These are phyloP conservation scores for Creontiades dilutus DNA, from an alignment of 2,888 invertebrate genomes.

Conservation along the genomic window DNA sequence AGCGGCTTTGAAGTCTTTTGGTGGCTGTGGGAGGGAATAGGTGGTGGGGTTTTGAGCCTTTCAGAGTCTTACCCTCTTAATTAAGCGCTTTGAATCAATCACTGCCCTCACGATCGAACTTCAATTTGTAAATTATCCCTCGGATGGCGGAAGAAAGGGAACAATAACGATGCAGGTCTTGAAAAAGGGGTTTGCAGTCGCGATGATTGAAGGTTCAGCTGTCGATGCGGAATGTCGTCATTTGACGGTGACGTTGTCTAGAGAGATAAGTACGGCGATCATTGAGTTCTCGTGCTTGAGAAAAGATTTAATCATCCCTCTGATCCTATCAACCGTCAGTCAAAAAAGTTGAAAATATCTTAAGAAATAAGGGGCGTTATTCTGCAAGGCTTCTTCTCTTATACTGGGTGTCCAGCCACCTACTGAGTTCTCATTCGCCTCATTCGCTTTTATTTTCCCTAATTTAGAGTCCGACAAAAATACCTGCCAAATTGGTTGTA, in stretches of 20 bases:
- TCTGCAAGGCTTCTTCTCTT: no score
- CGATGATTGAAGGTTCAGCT: not conserved
- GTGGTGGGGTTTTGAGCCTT: not conserved
- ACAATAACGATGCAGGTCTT: not conserved
- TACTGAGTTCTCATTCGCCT: no score
- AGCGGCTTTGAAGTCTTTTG: not conserved
- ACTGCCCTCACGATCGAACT: slow-evolving; percentile 2
- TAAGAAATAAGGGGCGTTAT: no score
- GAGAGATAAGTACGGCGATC: no score
- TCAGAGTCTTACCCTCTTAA: not conserved
- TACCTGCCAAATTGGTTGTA: no score
- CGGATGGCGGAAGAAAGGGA: not conserved
- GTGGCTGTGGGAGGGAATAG: not conserved
- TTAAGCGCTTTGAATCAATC: slow-evolving; percentile 14
- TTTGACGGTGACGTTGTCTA: not conserved
- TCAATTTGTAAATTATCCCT: slow-evolving; percentile 35
- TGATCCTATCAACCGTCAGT: no score
- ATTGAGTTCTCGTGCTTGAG: no score
- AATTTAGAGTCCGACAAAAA: no score
- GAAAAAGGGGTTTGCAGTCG: not conserved
- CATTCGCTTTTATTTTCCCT: no score
- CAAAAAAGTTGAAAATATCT: no score
- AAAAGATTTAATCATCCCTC: no score
- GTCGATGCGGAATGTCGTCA: not conserved
- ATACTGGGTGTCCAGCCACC: no score